These are phyloP conservation scores for Scaptomyza hsui DNA, from an alignment of 1,140 invertebrate genomes.

Conservation along the genomic window DNA sequence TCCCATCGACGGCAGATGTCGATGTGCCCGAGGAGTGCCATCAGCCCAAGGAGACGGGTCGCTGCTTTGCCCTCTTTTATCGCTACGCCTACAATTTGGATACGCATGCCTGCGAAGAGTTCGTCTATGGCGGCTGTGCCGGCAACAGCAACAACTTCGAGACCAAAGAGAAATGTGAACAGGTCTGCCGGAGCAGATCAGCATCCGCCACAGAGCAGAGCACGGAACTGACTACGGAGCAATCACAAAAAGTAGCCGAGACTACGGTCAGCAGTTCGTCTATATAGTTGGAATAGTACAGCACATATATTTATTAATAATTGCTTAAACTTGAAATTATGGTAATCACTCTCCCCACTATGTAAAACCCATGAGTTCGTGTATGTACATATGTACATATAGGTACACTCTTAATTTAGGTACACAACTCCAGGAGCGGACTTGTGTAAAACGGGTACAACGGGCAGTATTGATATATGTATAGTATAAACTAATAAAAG, in stretches of 20 bases:
- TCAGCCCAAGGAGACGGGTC: constrained; percentile 90
- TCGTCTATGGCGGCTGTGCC: constrained; percentile 94
- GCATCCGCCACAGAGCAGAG: constrained; percentile 28
- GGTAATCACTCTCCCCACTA: background rate
- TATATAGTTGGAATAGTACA: constrained; percentile 7
- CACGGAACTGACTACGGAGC: constrained; percentile 31
- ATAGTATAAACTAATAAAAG: background rate
- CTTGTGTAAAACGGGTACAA: background rate
- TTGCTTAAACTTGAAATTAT: background rate
- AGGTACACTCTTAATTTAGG: background rate
- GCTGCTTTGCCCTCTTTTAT: constrained; percentile 91
- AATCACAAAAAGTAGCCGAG: background rate
- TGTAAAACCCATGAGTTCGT: background rate
- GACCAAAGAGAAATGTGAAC: constrained; percentile 90
- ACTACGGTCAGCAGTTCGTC: background rate
- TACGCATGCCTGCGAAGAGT: constrained; percentile 88
- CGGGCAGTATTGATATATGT: background rate
- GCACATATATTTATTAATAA: constrained; percentile 32
- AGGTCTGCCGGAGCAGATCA: constrained; percentile 85
- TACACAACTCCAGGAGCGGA: constrained; percentile 7
- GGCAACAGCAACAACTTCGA: constrained; percentile 95
- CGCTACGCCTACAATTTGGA: constrained; percentile 93
- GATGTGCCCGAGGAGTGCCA: constrained; percentile 86
- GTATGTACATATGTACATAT: background rate
- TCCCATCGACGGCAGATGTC: background rate